Percentiles rank a stretch among this genome's conserved stretches.
Conservation (phyloP, 1,140 invertebrate genomes). For the Panagrolaimus sp. region DNA sequence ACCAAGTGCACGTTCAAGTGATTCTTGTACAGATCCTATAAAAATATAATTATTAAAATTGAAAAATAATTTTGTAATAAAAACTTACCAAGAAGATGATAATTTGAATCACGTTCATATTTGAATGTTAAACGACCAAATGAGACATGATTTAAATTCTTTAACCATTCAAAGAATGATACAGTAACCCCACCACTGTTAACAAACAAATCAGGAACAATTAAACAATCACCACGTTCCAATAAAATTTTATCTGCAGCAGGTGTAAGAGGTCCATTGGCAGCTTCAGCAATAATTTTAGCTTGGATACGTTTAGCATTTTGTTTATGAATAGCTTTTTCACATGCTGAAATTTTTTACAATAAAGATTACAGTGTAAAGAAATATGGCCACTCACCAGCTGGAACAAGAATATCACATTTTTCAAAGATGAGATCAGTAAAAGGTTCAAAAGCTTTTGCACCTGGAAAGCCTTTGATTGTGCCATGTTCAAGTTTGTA, state of each 20-base stretch:
- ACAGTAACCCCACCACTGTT: conserved; percentile 99
- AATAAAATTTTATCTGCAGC: conserved; percentile 91
- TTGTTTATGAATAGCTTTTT: conserved; percentile 88
- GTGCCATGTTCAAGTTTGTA: conserved; percentile 70
- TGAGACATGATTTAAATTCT: conserved; percentile 98
- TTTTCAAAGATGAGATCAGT: conserved; percentile 82
- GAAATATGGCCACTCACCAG: too few relatives aligned
- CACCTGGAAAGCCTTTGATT: conserved; percentile 85
- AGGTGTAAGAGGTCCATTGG: conserved; percentile 95
- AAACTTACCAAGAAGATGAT: conserved; percentile 81
- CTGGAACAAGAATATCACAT: conserved; percentile 95
- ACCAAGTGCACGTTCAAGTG: conserved; percentile 90
- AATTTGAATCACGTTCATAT: conserved; percentile 96
- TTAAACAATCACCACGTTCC: conserved; percentile 79
- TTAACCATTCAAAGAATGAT: conserved; percentile 99
- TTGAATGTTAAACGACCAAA: conserved; percentile 98
- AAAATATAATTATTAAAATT: conserved; percentile 44
- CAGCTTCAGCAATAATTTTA: conserved; percentile 93
- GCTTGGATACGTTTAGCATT: conserved; percentile 87
- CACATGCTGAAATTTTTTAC: too few relatives aligned
- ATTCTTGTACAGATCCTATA: conserved; percentile 94
- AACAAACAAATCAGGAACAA: conserved; percentile 92
- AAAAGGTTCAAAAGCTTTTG: conserved; percentile 76
- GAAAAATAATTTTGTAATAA: too few relatives aligned
- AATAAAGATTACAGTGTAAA: too few relatives aligned